phyloP scores from a whole-genome alignment of 2,888 invertebrate species.

The Lithodes maja region DNA sequence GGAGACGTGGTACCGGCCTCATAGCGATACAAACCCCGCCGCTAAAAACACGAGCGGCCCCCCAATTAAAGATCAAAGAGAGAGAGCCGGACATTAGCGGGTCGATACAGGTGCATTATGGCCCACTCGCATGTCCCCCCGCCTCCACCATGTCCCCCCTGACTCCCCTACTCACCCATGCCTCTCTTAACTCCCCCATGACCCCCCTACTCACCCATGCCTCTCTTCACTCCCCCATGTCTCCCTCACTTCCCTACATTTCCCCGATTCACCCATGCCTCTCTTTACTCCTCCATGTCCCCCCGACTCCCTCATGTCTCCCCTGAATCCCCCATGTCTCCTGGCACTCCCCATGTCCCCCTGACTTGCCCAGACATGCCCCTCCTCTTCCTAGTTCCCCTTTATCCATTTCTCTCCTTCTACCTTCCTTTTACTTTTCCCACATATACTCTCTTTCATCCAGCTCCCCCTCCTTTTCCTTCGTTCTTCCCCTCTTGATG shows the following conservation, averaged over 20 bases:
- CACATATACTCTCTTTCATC: background rate
- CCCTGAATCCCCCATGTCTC: background rate
- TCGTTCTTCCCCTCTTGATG: background rate
- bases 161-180: background rate
- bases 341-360: background rate
- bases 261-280: background rate
- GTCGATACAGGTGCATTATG: slow-evolving; percentile 57
- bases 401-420: background rate
- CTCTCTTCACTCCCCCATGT: background rate
- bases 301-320: background rate
- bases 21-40: slow-evolving; percentile 45
- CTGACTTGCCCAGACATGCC: background rate
- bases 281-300: background rate
- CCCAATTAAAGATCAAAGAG: slow-evolving; percentile 58
- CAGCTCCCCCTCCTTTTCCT: background rate
- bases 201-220: background rate
- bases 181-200: background rate
- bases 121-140: slow-evolving; percentile 48
- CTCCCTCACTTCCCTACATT: background rate
- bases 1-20: slow-evolving; percentile 12
- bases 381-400: background rate
- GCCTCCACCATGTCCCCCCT: background rate
- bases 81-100: slow-evolving; percentile 48
- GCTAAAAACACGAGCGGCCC: slow-evolving; percentile 52
- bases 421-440: background rate